Evolutionary conservation across 2,113 vertebrate genomes (phyloP).

Genomic region (Plotosus lineatus): DNA sequence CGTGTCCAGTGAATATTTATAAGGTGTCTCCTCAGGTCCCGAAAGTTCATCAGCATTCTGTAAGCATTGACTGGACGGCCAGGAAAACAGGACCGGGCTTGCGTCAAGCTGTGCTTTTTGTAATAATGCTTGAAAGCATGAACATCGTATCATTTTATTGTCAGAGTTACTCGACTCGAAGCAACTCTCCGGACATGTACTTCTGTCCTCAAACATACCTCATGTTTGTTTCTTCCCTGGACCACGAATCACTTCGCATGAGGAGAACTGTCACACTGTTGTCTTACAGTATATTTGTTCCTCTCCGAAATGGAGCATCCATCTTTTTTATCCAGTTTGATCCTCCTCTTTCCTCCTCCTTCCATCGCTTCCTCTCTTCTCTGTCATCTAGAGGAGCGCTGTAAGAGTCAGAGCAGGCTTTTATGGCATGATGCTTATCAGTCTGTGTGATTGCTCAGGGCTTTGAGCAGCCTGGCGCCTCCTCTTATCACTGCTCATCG

Average conservation of each 20-base stretch:
- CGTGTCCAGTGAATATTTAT: background rate
- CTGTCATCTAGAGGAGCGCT: conserved; percentile 56
- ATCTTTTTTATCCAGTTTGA: conserved; percentile 64
- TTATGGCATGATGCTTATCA: conserved; percentile 81
- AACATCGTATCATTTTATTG: conserved; percentile 21
- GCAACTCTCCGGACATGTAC: conserved; percentile 47
- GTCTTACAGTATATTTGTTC: conserved; percentile 11
- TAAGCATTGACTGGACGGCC: background rate
- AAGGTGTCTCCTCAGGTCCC: background rate
- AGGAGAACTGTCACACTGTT: conserved; percentile 38
- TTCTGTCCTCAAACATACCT: conserved; percentile 14
- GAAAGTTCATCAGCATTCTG: background rate
- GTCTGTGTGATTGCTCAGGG: conserved; percentile 72
- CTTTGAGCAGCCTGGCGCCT: conserved; percentile 74
- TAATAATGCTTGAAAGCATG: conserved; percentile 8
- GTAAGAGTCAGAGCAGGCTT: conserved; percentile 65
- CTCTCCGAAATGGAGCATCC: conserved; percentile 64
- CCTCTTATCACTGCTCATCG: conserved; percentile 78
- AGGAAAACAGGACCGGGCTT: background rate
- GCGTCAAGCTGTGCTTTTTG: conserved; percentile 2
- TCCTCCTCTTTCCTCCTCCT: conserved; percentile 5
- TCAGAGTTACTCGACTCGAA: conserved; percentile 29
- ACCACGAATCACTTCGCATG: conserved; percentile 33
- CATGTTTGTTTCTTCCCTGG: background rate
- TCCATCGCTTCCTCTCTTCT: conserved; percentile 42